Evolutionary conservation across 2,888 invertebrate genomes (phyloP), one percentile per base, ranked within the genome.

Genomic region (Plebejus melissa): DNA sequence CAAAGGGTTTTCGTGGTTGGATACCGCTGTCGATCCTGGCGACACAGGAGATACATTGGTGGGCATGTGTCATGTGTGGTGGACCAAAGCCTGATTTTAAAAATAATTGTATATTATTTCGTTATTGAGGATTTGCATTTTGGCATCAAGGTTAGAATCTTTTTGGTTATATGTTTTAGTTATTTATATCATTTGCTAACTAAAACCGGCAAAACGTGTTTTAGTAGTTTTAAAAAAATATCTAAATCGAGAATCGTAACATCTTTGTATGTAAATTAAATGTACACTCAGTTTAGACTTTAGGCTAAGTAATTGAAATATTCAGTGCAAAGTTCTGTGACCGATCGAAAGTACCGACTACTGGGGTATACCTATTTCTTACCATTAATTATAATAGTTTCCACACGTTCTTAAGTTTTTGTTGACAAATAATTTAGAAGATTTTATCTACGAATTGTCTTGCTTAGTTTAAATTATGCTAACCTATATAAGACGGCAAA

Each of bases 251-350:
- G 16, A 65, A 36, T 65, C 65, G 32, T 65, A 65, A 32, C 13
- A 65, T 65, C 65, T 32, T 36, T 65, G 65, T 65, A 65, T 72
- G 72, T 54, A 32, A 72, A 72, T 50, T 16, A 72, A 32, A 32
- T 72, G 50, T 71, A 50, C 11, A 54, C 50, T 72, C 22, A 50
- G 13, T 72, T 50, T 54, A 72, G 13, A 54, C 72, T 54, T 50
- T 54, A 72, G 13, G 72, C 72, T 54, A 32, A 46, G 28, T 71
- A 22, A 28, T 71, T 46, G 46, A 46, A 46, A n/a, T 46, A 71
- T 71, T 71, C 11, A 71, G 71, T 13, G 71, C 71, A 36, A 65
- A 65, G 28, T 60, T 60, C 60, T 60, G 60, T 70, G 70, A 70
- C 46, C 70, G 41, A 70, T 16, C 13, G 54, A 54, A 54, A 16